Evolutionary conservation across 2,888 invertebrate species (phyloP).

Genomic region (Apamea sordens): DNA sequence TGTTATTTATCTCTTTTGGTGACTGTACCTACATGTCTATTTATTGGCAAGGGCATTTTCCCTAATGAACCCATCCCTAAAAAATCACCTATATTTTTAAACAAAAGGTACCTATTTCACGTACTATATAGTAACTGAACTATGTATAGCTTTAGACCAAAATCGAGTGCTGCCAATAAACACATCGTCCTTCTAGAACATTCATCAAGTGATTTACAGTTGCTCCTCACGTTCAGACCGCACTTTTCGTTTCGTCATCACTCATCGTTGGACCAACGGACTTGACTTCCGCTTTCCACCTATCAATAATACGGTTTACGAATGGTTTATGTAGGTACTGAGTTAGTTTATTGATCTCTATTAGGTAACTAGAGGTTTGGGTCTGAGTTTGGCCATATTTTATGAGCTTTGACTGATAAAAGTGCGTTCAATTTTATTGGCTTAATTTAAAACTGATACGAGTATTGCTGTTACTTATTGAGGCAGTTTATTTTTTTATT

Average conservation of each 20-base stretch:
- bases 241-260: slow-evolving; percentile 67
- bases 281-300: slow-evolving; percentile 68
- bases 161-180: slow-evolving; percentile 63
- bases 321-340: slow-evolving; percentile 49
- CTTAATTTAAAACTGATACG: neutral
- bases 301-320: slow-evolving; percentile 63
- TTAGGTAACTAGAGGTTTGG: slow-evolving; percentile 22
- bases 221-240: slow-evolving; percentile 66
- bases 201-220: slow-evolving; percentile 68
- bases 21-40: too few species aligned
- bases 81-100: neutral
- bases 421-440: neutral
- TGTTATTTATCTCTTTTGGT: too few species aligned
- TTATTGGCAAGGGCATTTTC: neutral
- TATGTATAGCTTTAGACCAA: slow-evolving; percentile 18
- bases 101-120: neutral
- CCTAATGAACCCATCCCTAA: neutral
- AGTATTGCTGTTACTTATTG: slow-evolving; percentile 21
- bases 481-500: slow-evolving; percentile 62
- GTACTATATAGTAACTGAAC: slow-evolving; percentile 52
- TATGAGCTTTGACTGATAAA: slow-evolving; percentile 34
- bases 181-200: slow-evolving; percentile 66
- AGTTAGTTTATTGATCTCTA: slow-evolving; percentile 44
- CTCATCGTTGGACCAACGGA: slow-evolving; percentile 64
- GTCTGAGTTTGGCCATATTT: slow-evolving; percentile 29